A percentile compares a stretch with the other conserved stretches of the same genome.
phyloP scores from a whole-genome alignment of 2,113 vertebrate species.

The Macrotis lagotis region DNA sequence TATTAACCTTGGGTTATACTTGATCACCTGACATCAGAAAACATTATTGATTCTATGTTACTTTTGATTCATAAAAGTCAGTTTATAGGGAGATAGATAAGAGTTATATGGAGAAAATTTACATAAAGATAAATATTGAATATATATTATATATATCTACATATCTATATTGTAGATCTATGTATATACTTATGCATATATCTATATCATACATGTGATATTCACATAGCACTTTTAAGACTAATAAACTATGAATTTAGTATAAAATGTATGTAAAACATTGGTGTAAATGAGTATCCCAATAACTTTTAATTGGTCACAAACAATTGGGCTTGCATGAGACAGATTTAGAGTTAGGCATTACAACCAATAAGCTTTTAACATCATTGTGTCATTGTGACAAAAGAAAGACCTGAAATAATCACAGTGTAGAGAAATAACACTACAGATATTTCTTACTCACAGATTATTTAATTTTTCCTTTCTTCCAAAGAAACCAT shows the following conservation, averaged over 20 bases:
- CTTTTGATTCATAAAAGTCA: background rate
- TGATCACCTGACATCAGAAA: background rate
- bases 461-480: background rate
- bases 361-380: too few relatives aligned
- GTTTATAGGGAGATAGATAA: background rate
- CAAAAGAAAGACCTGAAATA: too few relatives aligned
- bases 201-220: background rate
- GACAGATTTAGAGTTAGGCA: too few relatives aligned
- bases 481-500: background rate
- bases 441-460: too few relatives aligned
- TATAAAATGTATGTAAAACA: too few relatives aligned
- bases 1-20: background rate
- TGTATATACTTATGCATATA: background rate
- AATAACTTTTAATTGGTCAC: too few relatives aligned
- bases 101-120: background rate
- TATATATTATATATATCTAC: background rate
- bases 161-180: background rate
- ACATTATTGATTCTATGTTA: background rate
- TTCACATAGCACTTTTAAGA: background rate
- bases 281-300: too few relatives aligned
- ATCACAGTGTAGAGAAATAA: too few relatives aligned
- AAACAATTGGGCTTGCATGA: too few relatives aligned
- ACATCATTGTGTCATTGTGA: too few relatives aligned
- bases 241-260: background rate
- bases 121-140: background rate